Evolutionary conservation across 2,797 vertebrate genomes (phyloP), one percentile per base, ranked within the genome.

Genomic region (Nyctalus aviator): DNA sequence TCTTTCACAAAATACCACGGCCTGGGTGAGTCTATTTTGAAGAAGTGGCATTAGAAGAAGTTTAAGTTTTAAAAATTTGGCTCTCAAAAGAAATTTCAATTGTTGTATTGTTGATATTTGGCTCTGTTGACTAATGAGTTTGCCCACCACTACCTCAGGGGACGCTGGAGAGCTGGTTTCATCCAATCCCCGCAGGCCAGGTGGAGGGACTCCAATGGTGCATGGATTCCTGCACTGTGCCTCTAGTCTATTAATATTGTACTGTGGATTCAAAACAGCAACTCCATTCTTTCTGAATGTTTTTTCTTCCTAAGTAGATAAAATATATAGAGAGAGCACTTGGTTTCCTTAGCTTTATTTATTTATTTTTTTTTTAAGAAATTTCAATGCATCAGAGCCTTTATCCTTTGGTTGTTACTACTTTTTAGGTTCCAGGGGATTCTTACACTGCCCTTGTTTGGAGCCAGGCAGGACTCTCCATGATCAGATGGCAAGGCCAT

Each of bases 341-440:
- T 57, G 5, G 25, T 84, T 94, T 35, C 23, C 18, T 64, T 83
- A 64, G 32, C 3, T 59, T 95, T 30, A 46, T 77, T 62, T 41
- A 37, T 88, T 95, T 30, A 46, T 77, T 62, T 41, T 3, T 88
- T 85, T 83, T 35, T 27, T 59, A 69, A 83, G 55, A 64, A 76
- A 91, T 55, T 71, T 85, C 27, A 86, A 41, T 68, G 17, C 3
- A 73, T 77, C 57, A 50, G 77, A 6, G 18, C 9, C 37, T 44
- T 86, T 93, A 77, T 11, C 2, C 9, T 78, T 62, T 48, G 35
- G 25, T 23, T 87, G 9, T 88, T 84, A 46, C 55, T 88, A 55
- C 41, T 81, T 88, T 72, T 87, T 78, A 79, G 5, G 14, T 57
- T 64, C 50, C 37, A 90, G 9, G 59, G 25, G 84, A 78, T 89